Base-by-base conservation (phyloP, 2,113 vertebrate genomes). In the Sterna hirundo region DNA sequence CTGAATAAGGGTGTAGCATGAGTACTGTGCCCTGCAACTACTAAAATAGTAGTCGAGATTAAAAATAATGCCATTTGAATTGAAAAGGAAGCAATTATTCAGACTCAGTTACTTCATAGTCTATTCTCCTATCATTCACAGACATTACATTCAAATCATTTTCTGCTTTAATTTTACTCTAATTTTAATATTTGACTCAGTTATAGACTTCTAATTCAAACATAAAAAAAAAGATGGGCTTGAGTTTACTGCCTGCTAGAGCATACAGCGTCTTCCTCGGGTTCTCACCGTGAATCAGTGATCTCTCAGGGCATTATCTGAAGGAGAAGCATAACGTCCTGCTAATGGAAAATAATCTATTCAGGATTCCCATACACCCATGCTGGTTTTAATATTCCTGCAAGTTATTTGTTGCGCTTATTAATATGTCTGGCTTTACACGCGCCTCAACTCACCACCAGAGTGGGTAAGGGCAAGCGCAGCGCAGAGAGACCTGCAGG, bases 191-290 rank as follows among this genome's bases (percentile, higher is more conserved):
- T 51, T 52, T 74, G 13, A 58, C 27, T 64, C 51, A 57, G 18
- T 52, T n/a, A 71, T 22, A 52, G 23, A 79, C 36, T 36, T 60
- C 30, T 19, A 42, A 62, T 26, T 78, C 47, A 55, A 40, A 64
- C 10, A 69, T n/a, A 49, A 74, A 46, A 57, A 30, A 40, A n/a
- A 26, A 5, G 5, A 38, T 40, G 5, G 40, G 20, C n/a, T 61
- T n/a, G 23, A 54, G 55, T 77, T 83, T 62, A 77, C 36, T 62
- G 47, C 23, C n/a, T n/a, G 47, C 25, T 70, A 42, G 10, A 69
- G 16, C 40, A 18, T 19, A 51, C 8, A 68, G 18, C 2, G 0
- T 34, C 19, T 21, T 47, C 54, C 71, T 83, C 1, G 1, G 55
- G n/a, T 20, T 47, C 71, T 70, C 55, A 34, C 54, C n/a, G 9